phyloP scores from a whole-genome alignment of 2,888 invertebrate species.

The Parascotia fuliginaria region DNA sequence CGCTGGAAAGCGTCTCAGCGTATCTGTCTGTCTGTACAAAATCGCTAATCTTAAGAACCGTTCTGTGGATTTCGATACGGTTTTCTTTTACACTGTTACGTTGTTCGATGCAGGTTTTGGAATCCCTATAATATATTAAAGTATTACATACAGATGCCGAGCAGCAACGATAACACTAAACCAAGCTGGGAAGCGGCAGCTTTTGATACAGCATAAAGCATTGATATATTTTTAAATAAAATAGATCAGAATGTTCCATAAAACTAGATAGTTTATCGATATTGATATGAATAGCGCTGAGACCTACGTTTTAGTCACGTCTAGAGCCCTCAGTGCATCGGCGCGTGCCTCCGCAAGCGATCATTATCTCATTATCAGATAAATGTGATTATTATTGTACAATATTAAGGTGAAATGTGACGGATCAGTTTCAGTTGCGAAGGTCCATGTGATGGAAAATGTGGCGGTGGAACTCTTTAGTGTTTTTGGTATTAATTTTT shows the following conservation, averaged over 20 bases:
- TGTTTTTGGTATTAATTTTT: conserved; percentile 32
- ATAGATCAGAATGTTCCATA: conserved; percentile 36
- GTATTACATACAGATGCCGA: too few species aligned
- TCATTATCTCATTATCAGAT: conserved; percentile 28
- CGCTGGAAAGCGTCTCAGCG: too few species aligned
- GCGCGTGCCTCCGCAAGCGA: conserved; percentile 25
- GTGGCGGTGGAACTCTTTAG: conserved; percentile 35
- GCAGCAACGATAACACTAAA: too few species aligned
- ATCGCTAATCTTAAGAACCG: too few species aligned
- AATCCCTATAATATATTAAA: too few species aligned
- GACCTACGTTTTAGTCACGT: conserved; percentile 43
- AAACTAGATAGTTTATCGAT: conserved; percentile 43
- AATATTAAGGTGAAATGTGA: conserved; percentile 30
- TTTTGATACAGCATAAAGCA: too few species aligned
- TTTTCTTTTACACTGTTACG: too few species aligned
- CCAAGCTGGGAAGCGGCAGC: too few species aligned
- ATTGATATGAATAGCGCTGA: conserved; percentile 31
- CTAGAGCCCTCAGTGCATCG: conserved; percentile 5
- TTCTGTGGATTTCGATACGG: too few species aligned
- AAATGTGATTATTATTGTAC: conserved; percentile 15
- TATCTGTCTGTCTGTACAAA: too few species aligned
- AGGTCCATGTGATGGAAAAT: conserved; percentile 48
- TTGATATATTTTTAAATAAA: conserved; percentile 10
- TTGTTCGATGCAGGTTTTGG: too few species aligned
- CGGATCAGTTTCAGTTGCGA: conserved; percentile 32